A percentile compares a stretch with the other conserved stretches of the same genome.
Conservation (phyloP, 2,888 invertebrate species). For the Mythimna lalbum region DNA sequence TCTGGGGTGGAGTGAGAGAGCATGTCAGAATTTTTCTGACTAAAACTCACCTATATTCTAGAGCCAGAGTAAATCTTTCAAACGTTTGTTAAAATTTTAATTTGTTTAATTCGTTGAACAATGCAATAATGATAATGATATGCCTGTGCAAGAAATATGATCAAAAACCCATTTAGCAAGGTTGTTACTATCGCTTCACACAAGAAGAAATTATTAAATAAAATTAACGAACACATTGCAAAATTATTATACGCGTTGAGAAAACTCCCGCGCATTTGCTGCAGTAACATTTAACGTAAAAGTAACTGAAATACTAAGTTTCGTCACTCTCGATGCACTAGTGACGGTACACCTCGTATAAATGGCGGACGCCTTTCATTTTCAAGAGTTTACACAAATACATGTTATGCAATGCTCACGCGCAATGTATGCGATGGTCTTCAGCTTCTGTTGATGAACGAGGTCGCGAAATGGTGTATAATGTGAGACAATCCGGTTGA, state of each 20-base stretch:
- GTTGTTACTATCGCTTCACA: background rate
- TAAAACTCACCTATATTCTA: too few relatives aligned
- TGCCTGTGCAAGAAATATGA: too few relatives aligned
- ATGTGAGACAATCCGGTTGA: background rate
- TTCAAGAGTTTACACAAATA: slow-evolving; percentile 47
- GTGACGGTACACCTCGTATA: slow-evolving; percentile 22
- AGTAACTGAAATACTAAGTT: slow-evolving; percentile 43
- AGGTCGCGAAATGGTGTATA: background rate
- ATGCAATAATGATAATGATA: too few relatives aligned
- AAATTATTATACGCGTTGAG: slow-evolving; percentile 22
- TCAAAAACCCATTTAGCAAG: slow-evolving; percentile 2
- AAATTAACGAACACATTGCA: slow-evolving; percentile 16
- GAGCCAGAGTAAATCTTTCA: too few relatives aligned
- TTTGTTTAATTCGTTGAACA: background rate
- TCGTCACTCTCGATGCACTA: slow-evolving; percentile 35
- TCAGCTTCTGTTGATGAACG: slow-evolving; percentile 32
- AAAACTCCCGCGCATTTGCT: slow-evolving; percentile 13
- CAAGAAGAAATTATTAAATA: slow-evolving; percentile 3
- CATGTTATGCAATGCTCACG: slow-evolving; percentile 46
- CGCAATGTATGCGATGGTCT: slow-evolving; percentile 26
- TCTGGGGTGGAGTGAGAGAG: too few relatives aligned
- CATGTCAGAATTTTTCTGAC: too few relatives aligned
- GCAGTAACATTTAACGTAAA: slow-evolving; percentile 18
- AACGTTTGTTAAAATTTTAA: background rate
- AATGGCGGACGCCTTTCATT: slow-evolving; percentile 54